Percentiles rank a stretch among this genome's conserved stretches.
phyloP scores from a whole-genome alignment of 2,888 invertebrate genomes.

The Beris chalybata region DNA sequence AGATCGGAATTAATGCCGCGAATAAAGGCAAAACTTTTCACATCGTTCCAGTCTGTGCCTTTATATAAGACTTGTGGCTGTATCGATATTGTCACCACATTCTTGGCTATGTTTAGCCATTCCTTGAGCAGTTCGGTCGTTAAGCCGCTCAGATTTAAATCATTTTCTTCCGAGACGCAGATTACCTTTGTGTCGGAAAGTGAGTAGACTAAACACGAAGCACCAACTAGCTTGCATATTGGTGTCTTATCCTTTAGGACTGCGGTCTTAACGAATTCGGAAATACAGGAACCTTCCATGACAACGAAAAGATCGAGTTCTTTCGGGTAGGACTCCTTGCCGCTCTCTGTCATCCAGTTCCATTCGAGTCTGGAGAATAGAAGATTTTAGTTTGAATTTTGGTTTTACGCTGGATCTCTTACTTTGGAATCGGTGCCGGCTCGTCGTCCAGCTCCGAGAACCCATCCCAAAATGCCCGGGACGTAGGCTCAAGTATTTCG shows the following conservation, averaged over 20 bases:
- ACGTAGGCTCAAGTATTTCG: slow-evolving; percentile 52
- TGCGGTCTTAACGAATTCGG: slow-evolving; percentile 46
- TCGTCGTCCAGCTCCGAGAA: slow-evolving; percentile 49
- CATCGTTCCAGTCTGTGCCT: slow-evolving; percentile 47
- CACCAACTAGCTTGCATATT: slow-evolving; percentile 46
- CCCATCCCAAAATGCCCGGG: slow-evolving; percentile 56
- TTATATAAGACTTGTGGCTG: slow-evolving; percentile 52
- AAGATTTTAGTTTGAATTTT: slow-evolving; percentile 4
- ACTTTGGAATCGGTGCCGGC: slow-evolving; percentile 40
- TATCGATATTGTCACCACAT: slow-evolving; percentile 49
- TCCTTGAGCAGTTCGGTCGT: slow-evolving; percentile 47
- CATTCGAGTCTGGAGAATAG: slow-evolving; percentile 31
- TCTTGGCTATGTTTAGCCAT: slow-evolving; percentile 45
- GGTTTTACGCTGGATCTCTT: not conserved
- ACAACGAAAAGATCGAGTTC: slow-evolving; percentile 44
- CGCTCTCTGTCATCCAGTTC: slow-evolving; percentile 30
- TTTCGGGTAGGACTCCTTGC: slow-evolving; percentile 9
- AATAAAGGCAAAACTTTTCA: slow-evolving; percentile 48
- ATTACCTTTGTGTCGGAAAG: slow-evolving; percentile 41
- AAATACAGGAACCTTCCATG: slow-evolving; percentile 48
- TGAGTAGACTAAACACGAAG: slow-evolving; percentile 37
- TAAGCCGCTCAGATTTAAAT: slow-evolving; percentile 49
- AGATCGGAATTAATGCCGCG: slow-evolving; percentile 46
- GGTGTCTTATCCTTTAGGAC: slow-evolving; percentile 43
- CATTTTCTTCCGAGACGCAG: slow-evolving; percentile 48